phyloP scores from a whole-genome alignment of 1,140 invertebrate genomes.

The Nymphalis io region DNA sequence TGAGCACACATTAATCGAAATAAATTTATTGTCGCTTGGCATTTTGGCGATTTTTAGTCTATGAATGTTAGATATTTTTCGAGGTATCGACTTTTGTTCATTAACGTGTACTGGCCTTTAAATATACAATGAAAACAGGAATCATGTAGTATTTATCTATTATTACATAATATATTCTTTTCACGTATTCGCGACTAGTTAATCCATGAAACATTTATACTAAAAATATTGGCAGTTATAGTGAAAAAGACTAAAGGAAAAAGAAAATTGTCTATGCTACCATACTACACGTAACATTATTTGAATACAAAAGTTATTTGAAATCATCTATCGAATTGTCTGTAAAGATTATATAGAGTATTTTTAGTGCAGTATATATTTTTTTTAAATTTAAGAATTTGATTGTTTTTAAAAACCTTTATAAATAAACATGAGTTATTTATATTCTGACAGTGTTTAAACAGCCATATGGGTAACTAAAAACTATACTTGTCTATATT shows the following conservation, averaged over 20 bases:
- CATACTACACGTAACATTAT: neutral
- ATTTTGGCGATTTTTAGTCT: too few species aligned
- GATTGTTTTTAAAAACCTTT: neutral
- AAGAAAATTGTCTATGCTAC: neutral
- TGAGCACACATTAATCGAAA: too few species aligned
- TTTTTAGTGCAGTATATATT: too few species aligned
- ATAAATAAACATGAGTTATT: neutral
- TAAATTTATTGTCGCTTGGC: too few species aligned
- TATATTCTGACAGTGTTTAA: neutral
- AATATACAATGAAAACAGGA: neutral
- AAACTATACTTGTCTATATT: neutral
- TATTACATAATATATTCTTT: neutral
- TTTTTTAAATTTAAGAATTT: too few species aligned
- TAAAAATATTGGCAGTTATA: constrained; percentile 4
- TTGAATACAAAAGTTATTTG: neutral
- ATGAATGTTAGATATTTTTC: too few species aligned
- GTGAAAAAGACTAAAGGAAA: constrained; percentile 1
- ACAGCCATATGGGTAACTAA: constrained; percentile 9
- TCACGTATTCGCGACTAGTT: constrained; percentile 7
- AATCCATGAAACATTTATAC: constrained; percentile 5
- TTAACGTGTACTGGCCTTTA: neutral
- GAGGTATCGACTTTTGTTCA: too few species aligned
- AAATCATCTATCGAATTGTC: neutral
- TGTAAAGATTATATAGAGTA: neutral
- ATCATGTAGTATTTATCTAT: too few species aligned